Base-by-base conservation (phyloP, 2,113 vertebrate genomes). In the Anolis carolinensis region DNA sequence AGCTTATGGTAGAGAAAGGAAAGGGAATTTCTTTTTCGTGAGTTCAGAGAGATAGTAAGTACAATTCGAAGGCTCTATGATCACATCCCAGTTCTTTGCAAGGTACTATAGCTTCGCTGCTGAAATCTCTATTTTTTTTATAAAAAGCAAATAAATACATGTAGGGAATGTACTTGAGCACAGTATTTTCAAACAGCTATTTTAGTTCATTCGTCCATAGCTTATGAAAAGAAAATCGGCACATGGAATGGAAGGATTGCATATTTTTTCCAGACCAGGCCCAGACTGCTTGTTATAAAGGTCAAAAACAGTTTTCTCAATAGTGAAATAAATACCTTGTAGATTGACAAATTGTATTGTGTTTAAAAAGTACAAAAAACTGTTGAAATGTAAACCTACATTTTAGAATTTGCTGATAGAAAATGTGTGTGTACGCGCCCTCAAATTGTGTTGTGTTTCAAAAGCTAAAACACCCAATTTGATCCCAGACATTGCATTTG, bases 1-100 rank as follows among this genome's bases (percentile, higher is more conserved):
- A 97, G 97, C 95, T 95, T 97, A 74, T 96, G 96, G 97, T 97
- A 96, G 96, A 93, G 84, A 32, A 55, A 4, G 0, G 0, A 39
- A 68, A 13, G 59, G 50, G 59, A 7, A 16, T 1, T 3, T 71
- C 5, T 5, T 9, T 2, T 44, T 73, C 39, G 36, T 2, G 21
- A 27, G 8, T 25, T 23, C 59, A 34, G 7, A 48, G 30, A 50
- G 39, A 13, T 21, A 6, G 14, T 7, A 30, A 27, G 8, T 7
- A 36, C 59, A 84, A 16, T 30, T 21, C 20, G 73, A 72, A 67
- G 59, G 32, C 16, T n/a, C 68, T 25, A 16, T 67, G 25, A 10
- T 68, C 21, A 9, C 62, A 75, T 20, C 44, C 39, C 16, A 39
- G 30, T 14, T 5, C 10, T 50, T 14, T 23, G 10, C 44, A 52